Base-by-base conservation (phyloP, 2,113 vertebrate species). In the Motacilla tschutschensis region DNA sequence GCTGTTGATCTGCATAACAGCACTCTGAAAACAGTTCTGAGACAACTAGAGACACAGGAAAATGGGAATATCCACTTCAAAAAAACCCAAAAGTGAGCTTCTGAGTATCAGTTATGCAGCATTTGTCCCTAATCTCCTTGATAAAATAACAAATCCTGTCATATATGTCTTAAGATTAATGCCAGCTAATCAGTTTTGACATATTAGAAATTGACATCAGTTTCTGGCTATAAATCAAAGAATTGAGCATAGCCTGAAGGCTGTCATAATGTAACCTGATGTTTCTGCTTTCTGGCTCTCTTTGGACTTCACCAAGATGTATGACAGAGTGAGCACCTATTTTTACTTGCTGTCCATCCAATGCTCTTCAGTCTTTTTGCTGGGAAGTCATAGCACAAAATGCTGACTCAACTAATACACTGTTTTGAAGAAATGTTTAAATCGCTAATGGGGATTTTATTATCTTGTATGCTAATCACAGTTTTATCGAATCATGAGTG, bases 241-340 rank as follows among this genome's bases (percentile, higher is more conserved):
- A 55, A 60, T 1, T 57, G 53, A 71, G 33, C 25, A 4, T 66
- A 20, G 10, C 8, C 9, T 47, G 28, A 59, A 29, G 14, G 6
- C 40, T 66, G 31, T 55, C 11, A 10, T 59, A 57, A 26, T 2
- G 10, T 63, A 67, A 67, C 2, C 2, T 48, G 14, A 35, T 47
- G 8, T 24, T 83, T 59, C 46, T 75, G 8, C 29, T 78, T 83
- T 40, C 46, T 62, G 7, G 9, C 24, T 79, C 24, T 63, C 53
- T 35, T 44, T 60, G 24, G 5, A 28, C 19, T 80, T 79, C 36
- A 65, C 35, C 33, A 38, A 79, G 5, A 10, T 43, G 22, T 8
- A 31, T 0, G 0, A 46, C 53, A 79, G 40, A 59, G 4, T 20
- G 14, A 60, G 16, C 14, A 3, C 6, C 6, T 6, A 3, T 60